phyloP scores from a whole-genome alignment of 1,140 invertebrate species.

The Lethocerus indicus region DNA sequence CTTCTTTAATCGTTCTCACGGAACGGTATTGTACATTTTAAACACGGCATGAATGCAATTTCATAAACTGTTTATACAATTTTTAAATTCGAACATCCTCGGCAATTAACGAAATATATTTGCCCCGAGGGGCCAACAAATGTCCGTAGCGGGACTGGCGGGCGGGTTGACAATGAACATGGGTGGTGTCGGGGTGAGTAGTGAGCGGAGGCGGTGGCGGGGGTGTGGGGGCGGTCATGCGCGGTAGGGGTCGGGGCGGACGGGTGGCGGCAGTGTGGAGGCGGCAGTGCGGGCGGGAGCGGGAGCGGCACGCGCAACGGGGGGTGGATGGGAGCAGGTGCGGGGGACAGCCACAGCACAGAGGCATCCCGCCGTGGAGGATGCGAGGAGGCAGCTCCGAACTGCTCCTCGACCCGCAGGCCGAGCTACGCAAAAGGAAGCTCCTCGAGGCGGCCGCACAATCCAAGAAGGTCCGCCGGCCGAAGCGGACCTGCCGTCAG shows the following conservation, averaged over 20 bases:
- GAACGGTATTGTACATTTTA: no score
- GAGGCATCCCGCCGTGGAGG: conserved; percentile 26
- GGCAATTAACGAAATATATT: no score
- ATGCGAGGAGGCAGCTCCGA: conserved; percentile 74
- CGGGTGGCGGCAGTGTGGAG: conserved; percentile 24
- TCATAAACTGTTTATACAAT: no score
- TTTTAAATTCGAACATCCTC: no score
- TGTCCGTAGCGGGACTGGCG: no score
- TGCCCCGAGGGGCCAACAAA: no score
- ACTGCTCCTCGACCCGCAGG: conserved; percentile 57
- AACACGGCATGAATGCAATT: no score
- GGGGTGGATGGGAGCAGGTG: conserved; percentile 12
- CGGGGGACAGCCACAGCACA: conserved; percentile 10
- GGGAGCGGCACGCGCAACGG: conserved; percentile 19
- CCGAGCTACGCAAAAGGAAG: conserved; percentile 49
- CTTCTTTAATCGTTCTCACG: no score
- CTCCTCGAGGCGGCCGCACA: conserved; percentile 40
- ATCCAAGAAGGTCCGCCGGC: conserved; percentile 29
- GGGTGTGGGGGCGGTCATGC: conserved; percentile 24
- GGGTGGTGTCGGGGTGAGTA: no score
- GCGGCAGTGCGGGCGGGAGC: conserved; percentile 26
- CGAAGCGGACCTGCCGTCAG: conserved; percentile 50
- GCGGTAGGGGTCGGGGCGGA: conserved; percentile 23
- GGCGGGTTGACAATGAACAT: no score
- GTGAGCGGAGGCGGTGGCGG: no score